These are phyloP conservation scores for Cryptocephalus moraei DNA, from an alignment of 2,888 invertebrate species.

Conservation along the genomic window DNA sequence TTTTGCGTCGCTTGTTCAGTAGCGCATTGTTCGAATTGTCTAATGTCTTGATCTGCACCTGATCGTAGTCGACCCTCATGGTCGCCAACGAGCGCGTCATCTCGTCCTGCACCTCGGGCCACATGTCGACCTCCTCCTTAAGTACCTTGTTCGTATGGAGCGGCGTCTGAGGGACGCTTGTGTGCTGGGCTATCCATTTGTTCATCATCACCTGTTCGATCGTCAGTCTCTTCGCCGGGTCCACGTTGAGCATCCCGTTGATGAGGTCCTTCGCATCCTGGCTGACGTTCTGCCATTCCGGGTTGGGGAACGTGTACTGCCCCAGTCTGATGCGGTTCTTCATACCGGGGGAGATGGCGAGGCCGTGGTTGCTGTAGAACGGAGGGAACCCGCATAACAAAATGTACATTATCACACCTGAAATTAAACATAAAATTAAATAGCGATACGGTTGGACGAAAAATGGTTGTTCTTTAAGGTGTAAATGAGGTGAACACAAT, in stretches of 20 bases:
- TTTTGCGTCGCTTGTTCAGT: constrained; percentile 70
- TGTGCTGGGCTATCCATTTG: constrained; percentile 75
- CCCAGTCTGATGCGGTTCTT: constrained; percentile 92
- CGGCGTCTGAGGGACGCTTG: constrained; percentile 90
- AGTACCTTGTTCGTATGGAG: constrained; percentile 83
- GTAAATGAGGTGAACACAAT: too few relatives aligned
- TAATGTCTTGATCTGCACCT: constrained; percentile 85
- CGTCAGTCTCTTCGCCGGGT: constrained; percentile 78
- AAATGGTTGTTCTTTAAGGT: too few relatives aligned
- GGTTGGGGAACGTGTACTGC: constrained; percentile 94
- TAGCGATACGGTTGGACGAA: too few relatives aligned
- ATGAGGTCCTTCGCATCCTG: constrained; percentile 93
- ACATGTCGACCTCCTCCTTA: constrained; percentile 82
- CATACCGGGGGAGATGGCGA: constrained; percentile 99
- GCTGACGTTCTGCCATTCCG: constrained; percentile 93
- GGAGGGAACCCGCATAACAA: constrained; percentile 97
- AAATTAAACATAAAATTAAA: too few relatives aligned
- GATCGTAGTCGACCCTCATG: constrained; percentile 97
- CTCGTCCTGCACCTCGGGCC: constrained; percentile 98
- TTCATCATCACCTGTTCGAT: constrained; percentile 87
- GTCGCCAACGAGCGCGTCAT: constrained; percentile 96
- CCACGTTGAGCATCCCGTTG: constrained; percentile 86
- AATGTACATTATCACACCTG: constrained; percentile 97
- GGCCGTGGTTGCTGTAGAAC: constrained; percentile 95
- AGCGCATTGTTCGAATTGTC: constrained; percentile 89